phyloP scores from a whole-genome alignment of 2,888 invertebrate genomes.

The Apodemia zela region DNA sequence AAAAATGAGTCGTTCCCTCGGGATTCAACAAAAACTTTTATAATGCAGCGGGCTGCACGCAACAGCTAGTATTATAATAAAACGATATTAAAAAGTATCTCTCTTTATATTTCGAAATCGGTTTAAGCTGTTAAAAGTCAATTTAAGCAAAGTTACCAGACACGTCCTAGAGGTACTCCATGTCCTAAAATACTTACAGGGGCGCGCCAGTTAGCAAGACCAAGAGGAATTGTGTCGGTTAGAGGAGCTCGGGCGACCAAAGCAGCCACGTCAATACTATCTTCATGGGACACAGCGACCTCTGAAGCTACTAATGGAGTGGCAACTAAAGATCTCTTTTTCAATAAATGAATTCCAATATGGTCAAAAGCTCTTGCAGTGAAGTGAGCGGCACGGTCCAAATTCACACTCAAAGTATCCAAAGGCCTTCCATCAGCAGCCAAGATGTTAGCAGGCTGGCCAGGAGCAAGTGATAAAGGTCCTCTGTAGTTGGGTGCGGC shows the following conservation, averaged over 20 bases:
- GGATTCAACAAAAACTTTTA: no score
- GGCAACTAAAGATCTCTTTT: conserved; percentile 45
- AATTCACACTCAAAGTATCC: no score
- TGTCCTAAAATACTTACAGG: not conserved
- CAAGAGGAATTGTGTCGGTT: not conserved
- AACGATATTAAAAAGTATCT: no score
- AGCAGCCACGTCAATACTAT: conserved; percentile 28
- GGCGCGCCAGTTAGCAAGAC: not conserved
- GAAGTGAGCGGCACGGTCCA: conserved; percentile 63
- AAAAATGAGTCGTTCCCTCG: no score
- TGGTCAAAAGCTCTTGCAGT: conserved; percentile 52
- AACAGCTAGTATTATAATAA: no score
- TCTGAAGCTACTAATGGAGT: conserved; percentile 33
- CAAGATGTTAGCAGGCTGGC: no score
- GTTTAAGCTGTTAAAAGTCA: not conserved
- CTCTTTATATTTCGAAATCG: no score
- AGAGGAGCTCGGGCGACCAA: not conserved
- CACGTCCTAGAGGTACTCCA: no score
- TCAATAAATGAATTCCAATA: conserved; percentile 42
- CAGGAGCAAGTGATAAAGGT: no score
- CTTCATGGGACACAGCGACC: conserved; percentile 15
- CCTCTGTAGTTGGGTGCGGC: no score
- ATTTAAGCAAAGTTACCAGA: not conserved
- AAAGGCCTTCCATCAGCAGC: conserved; percentile 68
- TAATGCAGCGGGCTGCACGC: no score